Percentiles rank a stretch among this genome's conserved stretches.
Conservation (phyloP, 2,113 vertebrate species). For the Petaurus breviceps region DNA sequence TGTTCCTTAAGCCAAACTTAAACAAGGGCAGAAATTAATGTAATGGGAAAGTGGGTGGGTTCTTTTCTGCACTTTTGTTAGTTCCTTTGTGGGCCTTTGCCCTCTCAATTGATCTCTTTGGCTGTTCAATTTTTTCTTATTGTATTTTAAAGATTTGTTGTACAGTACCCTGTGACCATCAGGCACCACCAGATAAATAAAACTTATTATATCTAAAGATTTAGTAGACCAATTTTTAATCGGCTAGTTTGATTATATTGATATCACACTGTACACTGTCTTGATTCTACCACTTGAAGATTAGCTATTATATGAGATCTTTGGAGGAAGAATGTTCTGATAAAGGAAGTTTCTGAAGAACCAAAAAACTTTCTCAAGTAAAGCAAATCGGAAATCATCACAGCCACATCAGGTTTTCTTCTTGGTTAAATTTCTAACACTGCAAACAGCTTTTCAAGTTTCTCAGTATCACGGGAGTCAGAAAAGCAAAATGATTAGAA, state of each 20-base stretch:
- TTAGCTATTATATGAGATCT: background rate
- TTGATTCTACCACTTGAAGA: conserved; percentile 47
- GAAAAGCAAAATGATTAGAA: background rate
- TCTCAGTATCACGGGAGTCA: background rate
- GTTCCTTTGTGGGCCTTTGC: conserved; percentile 60
- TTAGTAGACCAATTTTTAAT: conserved; percentile 69
- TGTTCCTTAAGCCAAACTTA: conserved; percentile 71
- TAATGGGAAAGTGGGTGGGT: conserved; percentile 58
- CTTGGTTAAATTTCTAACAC: background rate
- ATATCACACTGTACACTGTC: background rate
- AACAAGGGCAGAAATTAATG: conserved; percentile 64
- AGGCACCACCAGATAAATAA: conserved; percentile 76
- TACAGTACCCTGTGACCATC: conserved; percentile 78
- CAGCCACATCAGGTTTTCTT: background rate
- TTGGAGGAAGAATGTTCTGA: conserved; percentile 9
- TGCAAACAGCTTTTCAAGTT: background rate
- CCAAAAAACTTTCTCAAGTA: conserved; percentile 3
- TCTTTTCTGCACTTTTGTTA: conserved; percentile 66
- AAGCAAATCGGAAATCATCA: background rate
- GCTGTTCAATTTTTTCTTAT: conserved; percentile 75
- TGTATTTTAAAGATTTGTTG: conserved; percentile 81
- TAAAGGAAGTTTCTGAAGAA: conserved; percentile 3
- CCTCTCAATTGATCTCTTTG: conserved; percentile 74
- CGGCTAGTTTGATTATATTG: conserved; percentile 45
- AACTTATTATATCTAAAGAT: conserved; percentile 71